Base-by-base conservation (phyloP, 2,113 vertebrate genomes). In the Physeter macrocephalus region DNA sequence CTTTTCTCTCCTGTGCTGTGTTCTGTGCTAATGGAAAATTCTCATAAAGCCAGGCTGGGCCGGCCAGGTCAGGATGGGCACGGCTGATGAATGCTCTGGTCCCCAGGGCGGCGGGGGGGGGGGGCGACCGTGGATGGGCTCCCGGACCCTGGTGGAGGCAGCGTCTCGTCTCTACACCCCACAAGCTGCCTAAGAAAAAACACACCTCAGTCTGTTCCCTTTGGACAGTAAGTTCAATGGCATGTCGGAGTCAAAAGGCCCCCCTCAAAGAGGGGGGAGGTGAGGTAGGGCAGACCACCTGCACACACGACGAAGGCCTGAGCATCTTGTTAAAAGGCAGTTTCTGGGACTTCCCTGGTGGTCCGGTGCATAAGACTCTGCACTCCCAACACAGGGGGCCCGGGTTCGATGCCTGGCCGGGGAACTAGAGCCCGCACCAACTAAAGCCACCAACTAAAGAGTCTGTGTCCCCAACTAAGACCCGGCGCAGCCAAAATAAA, bases 51-150 rank as follows among this genome's bases (percentile, higher is more conserved):
- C 49, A 29, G 39, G 85, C 39, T 46, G n/a, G 41, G 14, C 49
- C 49, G 14, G 49, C 71, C 59, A 34, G 46, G 46, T 41, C 8
- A 46, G 41, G 11, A 12, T 7, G 39, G 67, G 59, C 25, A 36
- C 59, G 1, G 1, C 31, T 13, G n/a, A 23, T 10, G 8, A 5
- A 31, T 4, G 17, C 13, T 7, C 14, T 12, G n/a, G 41, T 21
- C 9, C 72, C 64, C 1, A 5, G 59, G 31, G 83, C 4, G 1
- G 3, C n/a, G n/a, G 74, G 29, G 17, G 4, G 1, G 2, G 8
- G 31, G n/a, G 8, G 25, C 34, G 0, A 31, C 13, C 0, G 0
- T 41, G 18, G 57, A 62, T 27, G 1, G 74, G 8, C 17, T 31
- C 52, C n/a, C n/a, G 20, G 74, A 17, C 25, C 18, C 27, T 27